Evolutionary conservation across 2,797 vertebrate species (phyloP), one percentile per base, ranked within the genome.

Genomic region (Spheniscus humboldti): DNA sequence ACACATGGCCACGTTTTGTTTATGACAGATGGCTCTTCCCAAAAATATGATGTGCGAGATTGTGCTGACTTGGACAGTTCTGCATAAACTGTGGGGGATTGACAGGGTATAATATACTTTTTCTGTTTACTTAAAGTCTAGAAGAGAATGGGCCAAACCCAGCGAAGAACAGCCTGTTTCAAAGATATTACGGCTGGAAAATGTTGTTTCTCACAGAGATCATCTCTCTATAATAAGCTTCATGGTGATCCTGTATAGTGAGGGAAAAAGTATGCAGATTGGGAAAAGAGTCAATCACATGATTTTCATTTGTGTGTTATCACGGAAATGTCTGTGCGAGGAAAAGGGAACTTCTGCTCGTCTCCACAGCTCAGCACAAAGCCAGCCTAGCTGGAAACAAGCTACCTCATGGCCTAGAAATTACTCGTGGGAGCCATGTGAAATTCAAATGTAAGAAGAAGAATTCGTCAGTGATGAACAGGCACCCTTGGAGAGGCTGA

Each of bases 41-140:
- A 95, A 95, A 96, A 96, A 96, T 96, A 97, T 76, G 93, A 97
- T 93, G 88, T 95, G 92, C 5, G 33, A 97, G 94, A 93, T 96
- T 94, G 77, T 94, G 83, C 90, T 97, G 94, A 93, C 88, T 97
- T 97, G 96, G 96, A 97, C 90, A 97, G 94, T 95, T 95, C 92
- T 88, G 77, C 67, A 91, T 96, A 97, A 97, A 90, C 95, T 95
- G 96, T 95, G 93, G 88, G 71, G 94, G 90, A 95, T 93, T 97
- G 96, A 97, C 96, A 97, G 95, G 80, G 94, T 97, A 94, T 94
- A 96, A 97, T 95, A 94, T 79, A 95, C 88, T 95, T 97, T 93
- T 97, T 95, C 47, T 97, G 90, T 97, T 97, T 97, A 97, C 95
- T 95, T 95, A 96, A 97, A 93, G 95, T 97, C 96, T 97, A 93